Evolutionary conservation across 2,113 vertebrate genomes (phyloP), one percentile per base, ranked within the genome.

Genomic region (Zeus faber): DNA sequence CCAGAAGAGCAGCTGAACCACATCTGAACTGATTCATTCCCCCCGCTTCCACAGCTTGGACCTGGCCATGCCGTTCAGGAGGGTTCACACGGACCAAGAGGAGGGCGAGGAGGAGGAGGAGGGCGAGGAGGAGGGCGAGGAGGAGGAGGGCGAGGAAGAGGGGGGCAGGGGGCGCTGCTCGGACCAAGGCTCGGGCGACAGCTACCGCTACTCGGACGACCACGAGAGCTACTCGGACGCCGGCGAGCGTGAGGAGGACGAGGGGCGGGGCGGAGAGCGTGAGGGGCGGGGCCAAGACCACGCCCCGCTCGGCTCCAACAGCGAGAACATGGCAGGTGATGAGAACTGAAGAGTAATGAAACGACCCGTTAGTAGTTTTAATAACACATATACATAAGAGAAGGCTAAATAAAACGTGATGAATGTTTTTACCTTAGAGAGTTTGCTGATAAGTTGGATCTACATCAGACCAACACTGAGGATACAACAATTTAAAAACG

Each of bases 191-290:
- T 78, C 71, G 7, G 81, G 76, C 0, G 76, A 77, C 2, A 64
- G 50, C 2, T 50, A 62, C 23, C 50, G 54, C 9, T 74, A 79
- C 47, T 77, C 72, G 1, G 75, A 82, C 0, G 67, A 79, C 13
- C 63, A 76, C 0, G 47, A 80, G 44, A 29, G 46, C 1, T 51
- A 77, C 1, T 21, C 3, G 27, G 58, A 48, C 17, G 41, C 0
- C 18, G 14, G 18, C 5, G 43, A 58, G 2, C 65, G 45, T 54
- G 65, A 51, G 37, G 26, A 21, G 54, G 22, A 26, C 11, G 66
- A 20, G 67, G 69, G n/a, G n/a, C n/a, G n/a, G n/a, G n/a, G n/a
- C n/a, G n/a, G n/a, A n/a, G n/a, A n/a, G n/a, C n/a, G n/a, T n/a
- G n/a, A n/a, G n/a, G n/a, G n/a, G n/a, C n/a, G n/a, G n/a, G n/a